Conservation (phyloP, 2,797 vertebrate species). For the Austrolebias charrua region DNA sequence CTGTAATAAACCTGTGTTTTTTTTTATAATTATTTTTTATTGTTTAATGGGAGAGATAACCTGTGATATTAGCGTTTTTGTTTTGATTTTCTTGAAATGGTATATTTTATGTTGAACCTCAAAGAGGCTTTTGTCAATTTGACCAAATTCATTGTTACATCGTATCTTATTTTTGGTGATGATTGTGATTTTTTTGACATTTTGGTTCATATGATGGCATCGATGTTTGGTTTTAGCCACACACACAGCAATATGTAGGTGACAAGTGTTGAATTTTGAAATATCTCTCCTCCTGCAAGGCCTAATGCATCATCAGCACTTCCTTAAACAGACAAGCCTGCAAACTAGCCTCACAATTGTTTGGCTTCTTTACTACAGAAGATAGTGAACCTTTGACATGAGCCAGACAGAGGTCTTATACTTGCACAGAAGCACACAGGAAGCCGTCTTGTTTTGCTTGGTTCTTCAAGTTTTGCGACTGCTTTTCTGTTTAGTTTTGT, state of each 20-base stretch:
- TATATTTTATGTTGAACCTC: conserved; percentile 65
- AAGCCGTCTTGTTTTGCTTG: conserved; percentile 55
- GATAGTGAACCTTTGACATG: conserved; percentile 57
- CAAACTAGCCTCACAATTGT: conserved; percentile 58
- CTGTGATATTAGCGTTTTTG: conserved; percentile 69
- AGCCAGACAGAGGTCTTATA: conserved; percentile 48
- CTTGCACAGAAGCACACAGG: conserved; percentile 55
- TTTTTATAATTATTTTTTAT: conserved; percentile 68
- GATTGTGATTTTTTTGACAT: conserved; percentile 46
- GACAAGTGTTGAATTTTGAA: conserved; percentile 44
- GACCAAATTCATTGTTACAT: conserved; percentile 53
- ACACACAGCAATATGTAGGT: conserved; percentile 24
- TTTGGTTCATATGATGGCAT: conserved; percentile 17
- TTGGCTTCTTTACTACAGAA: conserved; percentile 54
- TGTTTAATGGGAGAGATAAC: conserved; percentile 60
- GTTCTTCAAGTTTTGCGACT: conserved; percentile 41
- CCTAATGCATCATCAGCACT: conserved; percentile 55
- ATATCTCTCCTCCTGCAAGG: conserved; percentile 44
- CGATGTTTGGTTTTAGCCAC: conserved; percentile 32
- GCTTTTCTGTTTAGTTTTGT: conserved; percentile 30
- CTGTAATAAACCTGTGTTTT: conserved; percentile 81
- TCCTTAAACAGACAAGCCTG: conserved; percentile 55
- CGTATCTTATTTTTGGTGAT: conserved; percentile 45
- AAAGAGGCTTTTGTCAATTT: conserved; percentile 63
- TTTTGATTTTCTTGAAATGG: conserved; percentile 65